These are phyloP conservation scores for Micromussa lordhowensis DNA, from an alignment of 92 coral and sea anemone genomes.

Conservation along the genomic window DNA sequence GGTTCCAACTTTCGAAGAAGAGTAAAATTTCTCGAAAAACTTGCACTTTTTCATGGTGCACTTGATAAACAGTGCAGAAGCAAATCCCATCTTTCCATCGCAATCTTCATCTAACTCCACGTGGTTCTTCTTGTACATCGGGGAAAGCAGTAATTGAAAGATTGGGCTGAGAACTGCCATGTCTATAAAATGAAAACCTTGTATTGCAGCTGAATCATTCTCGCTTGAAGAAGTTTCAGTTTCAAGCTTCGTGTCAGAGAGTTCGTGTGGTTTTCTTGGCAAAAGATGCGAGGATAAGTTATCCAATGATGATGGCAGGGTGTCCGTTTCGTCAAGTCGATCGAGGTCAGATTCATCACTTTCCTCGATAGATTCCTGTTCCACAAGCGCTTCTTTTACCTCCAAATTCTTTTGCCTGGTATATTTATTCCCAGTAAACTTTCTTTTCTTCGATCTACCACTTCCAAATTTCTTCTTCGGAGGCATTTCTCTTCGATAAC, in stretches of 20 bases:
- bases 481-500: too few relatives aligned
- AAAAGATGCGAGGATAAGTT: too few relatives aligned
- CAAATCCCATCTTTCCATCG: conserved; percentile 54
- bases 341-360: conserved; percentile 3
- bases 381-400: neutral
- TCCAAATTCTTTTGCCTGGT: neutral
- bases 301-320: too few relatives aligned
- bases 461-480: conserved; percentile 36
- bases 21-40: conserved; percentile 39
- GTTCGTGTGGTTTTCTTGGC: too few relatives aligned
- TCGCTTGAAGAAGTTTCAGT: too few relatives aligned
- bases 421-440: conserved; percentile 25
- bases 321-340: too few relatives aligned
- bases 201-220: too few relatives aligned
- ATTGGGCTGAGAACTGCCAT: conserved; percentile 26
- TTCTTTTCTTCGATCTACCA: conserved; percentile 42
- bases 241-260: too few relatives aligned
- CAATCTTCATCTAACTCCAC: conserved; percentile 47
- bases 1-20: conserved; percentile 34
- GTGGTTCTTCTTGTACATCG: conserved; percentile 44
- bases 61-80: conserved; percentile 40
- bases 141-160: conserved; percentile 34
- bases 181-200: too few relatives aligned
- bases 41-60: conserved; percentile 37
- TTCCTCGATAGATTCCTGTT: conserved; percentile 13